Evolutionary conservation across 2,888 invertebrate species (phyloP).

Genomic region (Spisula subtruncata): DNA sequence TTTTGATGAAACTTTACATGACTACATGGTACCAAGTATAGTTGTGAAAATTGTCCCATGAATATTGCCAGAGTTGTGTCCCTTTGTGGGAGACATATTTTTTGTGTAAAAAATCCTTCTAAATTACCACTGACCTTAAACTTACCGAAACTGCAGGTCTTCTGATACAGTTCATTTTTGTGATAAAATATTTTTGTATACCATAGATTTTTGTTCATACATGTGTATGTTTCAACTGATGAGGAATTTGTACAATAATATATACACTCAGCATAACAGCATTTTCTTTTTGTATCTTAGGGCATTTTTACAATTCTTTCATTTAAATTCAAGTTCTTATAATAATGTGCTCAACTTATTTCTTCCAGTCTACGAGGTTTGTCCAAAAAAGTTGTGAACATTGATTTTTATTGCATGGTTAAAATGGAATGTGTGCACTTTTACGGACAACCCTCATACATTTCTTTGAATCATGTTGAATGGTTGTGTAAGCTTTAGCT

Average conservation of each 20-base stretch:
- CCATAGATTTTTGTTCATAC: neutral
- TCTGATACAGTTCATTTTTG: slow-evolving; percentile 15
- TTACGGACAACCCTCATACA: too few relatives aligned
- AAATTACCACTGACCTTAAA: neutral
- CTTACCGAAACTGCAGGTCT: neutral
- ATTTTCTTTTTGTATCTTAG: slow-evolving; percentile 11
- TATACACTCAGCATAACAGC: neutral
- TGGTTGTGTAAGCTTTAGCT: neutral
- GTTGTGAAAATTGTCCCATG: too few relatives aligned
- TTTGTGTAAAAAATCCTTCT: too few relatives aligned
- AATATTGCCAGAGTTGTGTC: too few relatives aligned
- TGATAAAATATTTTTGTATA: slow-evolving; percentile 19
- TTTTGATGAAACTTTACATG: too few relatives aligned
- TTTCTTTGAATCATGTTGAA: neutral
- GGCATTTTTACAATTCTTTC: neutral
- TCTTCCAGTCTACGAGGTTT: neutral
- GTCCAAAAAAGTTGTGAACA: too few relatives aligned
- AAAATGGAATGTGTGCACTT: too few relatives aligned
- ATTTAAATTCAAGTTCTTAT: neutral
- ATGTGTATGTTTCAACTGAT: neutral
- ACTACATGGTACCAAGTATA: too few relatives aligned
- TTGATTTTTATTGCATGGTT: too few relatives aligned
- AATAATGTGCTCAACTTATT: neutral
- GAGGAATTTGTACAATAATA: neutral
- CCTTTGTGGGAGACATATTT: too few relatives aligned